Conservation (phyloP, 1,140 invertebrate species). For the Papilio machaon region DNA sequence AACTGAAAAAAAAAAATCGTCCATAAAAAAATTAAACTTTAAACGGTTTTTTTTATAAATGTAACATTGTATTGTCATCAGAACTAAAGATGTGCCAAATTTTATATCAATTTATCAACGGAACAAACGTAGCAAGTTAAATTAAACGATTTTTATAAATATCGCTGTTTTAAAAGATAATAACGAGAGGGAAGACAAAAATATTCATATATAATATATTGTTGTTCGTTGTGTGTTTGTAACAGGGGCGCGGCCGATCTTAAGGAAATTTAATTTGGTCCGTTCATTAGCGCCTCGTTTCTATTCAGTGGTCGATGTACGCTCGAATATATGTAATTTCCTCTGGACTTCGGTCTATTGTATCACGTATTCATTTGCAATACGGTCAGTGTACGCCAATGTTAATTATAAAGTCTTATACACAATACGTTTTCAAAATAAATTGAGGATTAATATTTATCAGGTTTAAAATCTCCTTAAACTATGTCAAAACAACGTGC, state of each 20-base stretch:
- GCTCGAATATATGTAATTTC: constrained; percentile 28
- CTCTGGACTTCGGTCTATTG: constrained; percentile 28
- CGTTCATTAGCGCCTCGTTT: constrained; percentile 23
- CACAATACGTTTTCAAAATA: neutral
- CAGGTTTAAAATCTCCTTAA: too few species aligned
- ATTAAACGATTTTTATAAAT: too few species aligned
- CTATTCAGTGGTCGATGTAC: constrained; percentile 31
- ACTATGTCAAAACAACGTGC: too few species aligned
- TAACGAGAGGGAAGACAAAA: too few species aligned
- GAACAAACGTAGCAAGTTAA: too few species aligned
- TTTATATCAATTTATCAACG: too few species aligned
- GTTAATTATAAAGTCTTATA: constrained; percentile 10
- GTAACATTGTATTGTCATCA: too few species aligned
- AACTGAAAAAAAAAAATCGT: too few species aligned
- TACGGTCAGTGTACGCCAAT: neutral
- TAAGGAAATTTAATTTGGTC: constrained; percentile 28
- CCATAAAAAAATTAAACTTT: too few species aligned
- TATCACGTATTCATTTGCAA: constrained; percentile 34
- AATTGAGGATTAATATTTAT: neutral
- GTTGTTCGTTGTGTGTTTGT: constrained; percentile 4
- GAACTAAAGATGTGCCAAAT: too few species aligned
- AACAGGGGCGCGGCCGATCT: neutral
- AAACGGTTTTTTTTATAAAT: too few species aligned
- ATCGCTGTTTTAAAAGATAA: too few species aligned
- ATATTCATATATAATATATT: neutral